A percentile compares a stretch with the other conserved stretches of the same genome.
Evolutionary conservation across 2,113 vertebrate genomes (phyloP).

Genomic region (Callopanchax toddi): DNA sequence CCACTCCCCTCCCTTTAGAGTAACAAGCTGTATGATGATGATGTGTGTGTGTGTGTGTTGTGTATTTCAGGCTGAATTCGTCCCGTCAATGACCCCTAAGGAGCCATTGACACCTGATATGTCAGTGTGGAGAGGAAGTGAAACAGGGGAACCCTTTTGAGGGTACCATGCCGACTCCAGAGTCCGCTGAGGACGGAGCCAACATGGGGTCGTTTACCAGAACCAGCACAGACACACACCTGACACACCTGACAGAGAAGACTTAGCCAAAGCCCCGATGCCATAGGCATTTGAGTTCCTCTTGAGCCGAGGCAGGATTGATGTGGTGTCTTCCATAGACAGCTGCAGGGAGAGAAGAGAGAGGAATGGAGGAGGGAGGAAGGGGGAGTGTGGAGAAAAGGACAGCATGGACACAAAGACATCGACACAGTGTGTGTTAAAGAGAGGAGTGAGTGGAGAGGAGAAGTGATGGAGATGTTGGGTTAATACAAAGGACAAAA

Average conservation of each 20-base stretch:
- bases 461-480: conserved; percentile 70
- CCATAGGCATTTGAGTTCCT: conserved; percentile 96
- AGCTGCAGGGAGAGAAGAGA: conserved; percentile 83
- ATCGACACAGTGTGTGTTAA: conserved; percentile 60
- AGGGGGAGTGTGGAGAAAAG: conserved; percentile 47
- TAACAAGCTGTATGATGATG: conserved; percentile 66
- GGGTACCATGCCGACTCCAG: conserved; percentile 83
- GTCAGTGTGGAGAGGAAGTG: conserved; percentile 71
- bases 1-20: conserved; percentile 66
- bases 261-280: conserved; percentile 98
- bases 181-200: conserved; percentile 67
- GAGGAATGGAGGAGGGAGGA: conserved; percentile 60
- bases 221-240: conserved; percentile 86
- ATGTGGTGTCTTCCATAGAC: conserved; percentile 99
- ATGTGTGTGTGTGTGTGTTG: conserved; percentile 37
- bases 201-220: conserved; percentile 85
- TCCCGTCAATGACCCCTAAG: conserved; percentile 75
- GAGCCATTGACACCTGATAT: conserved; percentile 76
- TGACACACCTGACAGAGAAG: conserved; percentile 97
- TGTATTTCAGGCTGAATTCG: conserved; percentile 54
- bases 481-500: conserved; percentile 72
- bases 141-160: conserved; percentile 73
- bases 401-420: conserved; percentile 65
- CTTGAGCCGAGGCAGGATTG: conserved; percentile 96
- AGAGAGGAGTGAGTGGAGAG: conserved; percentile 72